These are phyloP conservation scores for Urocolius indicus DNA, from an alignment of 2,113 vertebrate species.

Conservation along the genomic window DNA sequence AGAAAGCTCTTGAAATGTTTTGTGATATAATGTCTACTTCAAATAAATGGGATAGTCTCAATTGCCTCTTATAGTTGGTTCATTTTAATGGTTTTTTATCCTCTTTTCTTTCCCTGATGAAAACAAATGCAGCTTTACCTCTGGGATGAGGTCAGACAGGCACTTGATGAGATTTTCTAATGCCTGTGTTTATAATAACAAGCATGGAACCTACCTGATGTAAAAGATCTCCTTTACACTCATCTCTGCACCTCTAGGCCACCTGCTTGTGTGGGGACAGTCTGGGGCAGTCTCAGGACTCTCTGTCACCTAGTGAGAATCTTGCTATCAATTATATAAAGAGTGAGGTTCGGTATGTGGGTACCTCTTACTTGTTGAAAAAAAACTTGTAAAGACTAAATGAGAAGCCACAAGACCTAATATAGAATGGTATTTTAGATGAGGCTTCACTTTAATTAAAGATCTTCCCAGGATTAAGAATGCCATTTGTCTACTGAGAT, in stretches of 20 bases:
- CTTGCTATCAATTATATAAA: fast-evolving
- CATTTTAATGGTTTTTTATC: constrained; percentile 58
- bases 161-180: constrained; percentile 27
- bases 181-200: background rate
- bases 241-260: background rate
- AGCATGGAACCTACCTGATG: background rate
- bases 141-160: background rate
- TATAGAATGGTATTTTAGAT: background rate
- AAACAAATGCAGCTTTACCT: constrained; percentile 40
- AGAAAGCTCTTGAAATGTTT: constrained; percentile 41
- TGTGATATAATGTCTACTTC: constrained; percentile 13
- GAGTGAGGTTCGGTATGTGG: background rate
- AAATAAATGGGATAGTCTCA: constrained; percentile 14
- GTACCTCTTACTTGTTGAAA: background rate
- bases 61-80: background rate
- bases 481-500: background rate
- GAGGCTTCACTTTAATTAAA: background rate
- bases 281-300: background rate
- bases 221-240: background rate
- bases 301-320: background rate
- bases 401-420: background rate
- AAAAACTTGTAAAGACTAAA: background rate
- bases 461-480: background rate
- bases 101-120: constrained; percentile 33
- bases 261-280: background rate